Base-by-base conservation (phyloP, 2,113 vertebrate genomes). In the Columba janthina region DNA sequence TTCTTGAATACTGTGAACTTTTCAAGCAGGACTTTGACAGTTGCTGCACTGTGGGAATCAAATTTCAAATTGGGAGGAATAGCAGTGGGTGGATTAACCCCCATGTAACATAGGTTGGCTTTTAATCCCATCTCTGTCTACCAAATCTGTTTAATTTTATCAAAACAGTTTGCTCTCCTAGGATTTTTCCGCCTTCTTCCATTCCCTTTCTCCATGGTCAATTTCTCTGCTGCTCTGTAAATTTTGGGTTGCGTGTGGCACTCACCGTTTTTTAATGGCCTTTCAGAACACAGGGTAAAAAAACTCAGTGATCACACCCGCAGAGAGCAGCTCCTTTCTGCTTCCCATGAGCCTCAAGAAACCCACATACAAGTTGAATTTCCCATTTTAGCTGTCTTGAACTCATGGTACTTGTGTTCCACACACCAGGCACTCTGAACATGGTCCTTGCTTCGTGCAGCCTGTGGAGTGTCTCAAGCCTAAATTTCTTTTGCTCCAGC, bases 51-150 rank as follows among this genome's bases (percentile, higher is more conserved):
- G 11, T 36, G 12, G 32, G 40, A 71, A 66, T 61, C 16, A 53
- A 31, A 74, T 88, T 74, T 74, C 61, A 73, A 5, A 77, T 0
- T 74, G 15, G 31, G 36, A 86, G 28, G 13, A 83, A 51, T 12
- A 75, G 6, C 0, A 4, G 19, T 18, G 29, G 5, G 5, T 72
- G 29, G 50, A 86, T 66, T 66, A 72, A 88, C 5, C 2, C 12
- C 15, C 12, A 26, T 10, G 15, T 26, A 76, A 54, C 0, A 0
- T 12, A 70, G 4, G 5, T 11, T 87, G 28, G 3, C 4, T 90
- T 74, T 90, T 76, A 90, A 87, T 57, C 51, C 34, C 53, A 66
- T 10, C 31, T 83, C 32, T 31, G 12, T 38, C 40, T 58, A 54
- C 16, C 6, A 56, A 54, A 85, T 16, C 10, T 38, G 4, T 57